Evolutionary conservation across 2,113 vertebrate species (phyloP), one percentile per base, ranked within the genome.

Genomic region (Pteronura brasiliensis): DNA sequence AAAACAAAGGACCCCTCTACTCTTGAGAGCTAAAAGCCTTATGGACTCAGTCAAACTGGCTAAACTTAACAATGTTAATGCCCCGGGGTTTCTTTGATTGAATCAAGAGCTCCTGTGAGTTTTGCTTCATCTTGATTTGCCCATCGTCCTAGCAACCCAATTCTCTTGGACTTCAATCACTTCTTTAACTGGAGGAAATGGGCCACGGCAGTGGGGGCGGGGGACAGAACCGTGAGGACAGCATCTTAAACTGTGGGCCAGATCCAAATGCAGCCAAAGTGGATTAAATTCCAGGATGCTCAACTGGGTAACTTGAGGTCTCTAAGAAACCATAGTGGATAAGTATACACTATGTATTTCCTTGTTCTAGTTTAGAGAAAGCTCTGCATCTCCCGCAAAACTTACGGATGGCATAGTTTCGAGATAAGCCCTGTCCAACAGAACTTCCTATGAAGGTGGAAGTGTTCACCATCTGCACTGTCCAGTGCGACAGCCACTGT

Each of bases 241-340:
- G n/a, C 0, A 1, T 23, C 23, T 18, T 14, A 1, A 1, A 0
- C 15, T 15, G 17, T 7, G 44, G 84, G 44, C 6, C 20, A 44
- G 72, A 21, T 31, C 14, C 61, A 69, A 77, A 18, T 1, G 42
- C 29, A 52, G 42, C 44, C 49, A 31, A 20, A 61, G 47, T 14
- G 52, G 89, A 23, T 12, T 31, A 67, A 93, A 5, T 36, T 57
- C 42, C 59, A 3, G 23, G 17, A 23, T n/a, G 39, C 7, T 4
- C 55, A 59, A 13, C 9, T 18, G 34, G 65, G 18, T 55, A 39
- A 79, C 3, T 0, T 29, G 72, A 49, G 11, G 34, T 79, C 81
- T 74, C 42, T 31, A 63, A 52, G 93, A 84, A 80, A 52, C 9
- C 11, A 12, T 1, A 14, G 18, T 9, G 39, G 42, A 3, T 39